These are phyloP conservation scores for Drosophila aff. DNA, from an alignment of 1,140 invertebrate species.

Conservation along the genomic window DNA sequence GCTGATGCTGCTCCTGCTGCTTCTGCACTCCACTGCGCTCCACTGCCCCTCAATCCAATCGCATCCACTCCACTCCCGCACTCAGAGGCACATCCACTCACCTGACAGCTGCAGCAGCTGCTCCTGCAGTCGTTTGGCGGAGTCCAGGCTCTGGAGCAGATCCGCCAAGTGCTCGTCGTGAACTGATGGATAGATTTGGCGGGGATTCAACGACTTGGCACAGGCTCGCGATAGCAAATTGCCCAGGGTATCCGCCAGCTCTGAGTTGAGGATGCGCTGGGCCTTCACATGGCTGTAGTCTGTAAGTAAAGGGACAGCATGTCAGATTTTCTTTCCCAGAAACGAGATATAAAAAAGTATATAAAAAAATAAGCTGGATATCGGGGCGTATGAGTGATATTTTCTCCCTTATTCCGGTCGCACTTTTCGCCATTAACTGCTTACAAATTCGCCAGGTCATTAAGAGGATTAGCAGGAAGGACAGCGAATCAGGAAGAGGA, in stretches of 20 bases:
- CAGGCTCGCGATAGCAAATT: conserved; percentile 95
- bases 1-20: neutral
- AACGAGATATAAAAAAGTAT: neutral
- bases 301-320: conserved; percentile 83
- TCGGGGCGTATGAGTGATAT: conserved; percentile 36
- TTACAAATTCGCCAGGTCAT: conserved; percentile 47
- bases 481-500: conserved; percentile 14
- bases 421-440: conserved; percentile 11
- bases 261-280: conserved; percentile 92
- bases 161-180: conserved; percentile 85
- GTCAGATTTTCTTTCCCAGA: conserved; percentile 16
- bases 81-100: conserved; percentile 65
- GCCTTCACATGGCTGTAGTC: conserved; percentile 95
- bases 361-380: neutral
- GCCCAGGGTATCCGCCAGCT: conserved; percentile 96
- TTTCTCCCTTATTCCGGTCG: neutral
- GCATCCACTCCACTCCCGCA: conserved; percentile 4
- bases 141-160: conserved; percentile 85
- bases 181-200: conserved; percentile 89
- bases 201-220: conserved; percentile 91
- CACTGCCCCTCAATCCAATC: conserved; percentile 26
- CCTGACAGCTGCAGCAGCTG: conserved; percentile 87
- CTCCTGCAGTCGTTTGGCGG: conserved; percentile 87
- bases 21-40: conserved; percentile 2
- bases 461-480: conserved; percentile 43